phyloP scores from a whole-genome alignment of 2,888 invertebrate species.

The Smittia aterrima region DNA sequence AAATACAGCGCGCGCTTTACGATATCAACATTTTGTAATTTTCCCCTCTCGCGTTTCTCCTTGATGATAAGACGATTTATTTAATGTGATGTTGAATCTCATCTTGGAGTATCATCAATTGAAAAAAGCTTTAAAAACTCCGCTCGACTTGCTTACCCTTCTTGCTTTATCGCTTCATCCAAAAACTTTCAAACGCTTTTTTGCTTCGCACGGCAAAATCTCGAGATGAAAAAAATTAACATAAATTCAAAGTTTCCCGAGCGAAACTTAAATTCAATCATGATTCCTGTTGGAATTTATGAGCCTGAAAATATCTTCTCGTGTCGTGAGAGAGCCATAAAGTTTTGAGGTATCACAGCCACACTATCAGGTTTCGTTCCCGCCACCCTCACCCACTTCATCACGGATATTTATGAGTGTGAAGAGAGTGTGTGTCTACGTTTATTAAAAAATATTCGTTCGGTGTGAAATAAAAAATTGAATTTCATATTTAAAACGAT shows the following conservation, averaged over 20 bases:
- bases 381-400: no score
- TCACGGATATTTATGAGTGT: not conserved
- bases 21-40: constrained; percentile 2
- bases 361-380: no score
- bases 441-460: no score
- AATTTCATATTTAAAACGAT: not conserved
- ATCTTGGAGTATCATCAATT: no score
- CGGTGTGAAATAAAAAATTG: not conserved
- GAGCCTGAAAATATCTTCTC: not conserved
- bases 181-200: no score
- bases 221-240: not conserved
- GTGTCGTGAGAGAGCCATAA: not conserved
- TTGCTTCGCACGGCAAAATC: not conserved
- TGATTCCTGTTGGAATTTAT: constrained; percentile 22
- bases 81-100: no score
- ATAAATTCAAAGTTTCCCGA: not conserved
- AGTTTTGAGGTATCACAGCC: no score
- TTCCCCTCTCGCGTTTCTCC: no score
- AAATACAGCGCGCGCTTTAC: not conserved
- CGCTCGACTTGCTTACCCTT: no score
- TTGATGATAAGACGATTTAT: no score
- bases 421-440: not conserved
- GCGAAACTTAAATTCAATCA: constrained; percentile 35
- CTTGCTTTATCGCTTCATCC: no score
- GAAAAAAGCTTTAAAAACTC: no score